phyloP scores from a whole-genome alignment of 1,140 invertebrate species.

The Aphidius ervi region DNA sequence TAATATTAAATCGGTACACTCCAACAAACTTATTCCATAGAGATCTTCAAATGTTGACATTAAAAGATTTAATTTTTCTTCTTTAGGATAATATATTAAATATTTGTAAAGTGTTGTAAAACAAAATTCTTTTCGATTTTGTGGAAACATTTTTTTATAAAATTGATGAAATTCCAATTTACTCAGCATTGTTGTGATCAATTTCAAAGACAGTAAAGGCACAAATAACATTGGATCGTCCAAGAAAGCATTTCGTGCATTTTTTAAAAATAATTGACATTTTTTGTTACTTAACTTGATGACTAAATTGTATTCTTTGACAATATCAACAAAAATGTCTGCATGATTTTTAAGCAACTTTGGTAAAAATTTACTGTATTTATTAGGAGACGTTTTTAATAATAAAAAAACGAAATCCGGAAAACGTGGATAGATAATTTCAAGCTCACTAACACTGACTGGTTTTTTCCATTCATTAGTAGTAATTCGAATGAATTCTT shows the following conservation, averaged over 20 bases:
- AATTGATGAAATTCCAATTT: slow-evolving; percentile 31
- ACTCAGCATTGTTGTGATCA: slow-evolving; percentile 25
- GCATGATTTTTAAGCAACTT: slow-evolving; percentile 27
- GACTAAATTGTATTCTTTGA: background rate
- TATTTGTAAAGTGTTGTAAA: slow-evolving; percentile 22
- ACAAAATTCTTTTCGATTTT: slow-evolving; percentile 15
- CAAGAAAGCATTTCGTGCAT: too few relatives aligned
- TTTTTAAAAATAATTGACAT: too few relatives aligned
- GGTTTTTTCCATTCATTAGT: too few relatives aligned
- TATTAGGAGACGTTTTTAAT: background rate
- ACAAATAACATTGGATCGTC: background rate
- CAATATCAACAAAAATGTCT: slow-evolving; percentile 25
- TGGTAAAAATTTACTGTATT: slow-evolving; percentile 24
- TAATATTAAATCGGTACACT: slow-evolving; percentile 1
- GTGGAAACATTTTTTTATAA: slow-evolving; percentile 30
- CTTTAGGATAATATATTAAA: slow-evolving; percentile 30
- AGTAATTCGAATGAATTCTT: too few relatives aligned
- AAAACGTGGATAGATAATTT: too few relatives aligned
- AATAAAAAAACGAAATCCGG: too few relatives aligned
- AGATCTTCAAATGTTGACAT: slow-evolving; percentile 27
- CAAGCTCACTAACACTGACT: too few relatives aligned
- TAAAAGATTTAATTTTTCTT: slow-evolving; percentile 26
- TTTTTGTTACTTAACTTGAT: too few relatives aligned
- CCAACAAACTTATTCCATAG: slow-evolving; percentile 29
- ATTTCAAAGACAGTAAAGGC: slow-evolving; percentile 28